Conservation (phyloP, 2,888 invertebrate genomes). For the Alloscopus bannaensis region DNA sequence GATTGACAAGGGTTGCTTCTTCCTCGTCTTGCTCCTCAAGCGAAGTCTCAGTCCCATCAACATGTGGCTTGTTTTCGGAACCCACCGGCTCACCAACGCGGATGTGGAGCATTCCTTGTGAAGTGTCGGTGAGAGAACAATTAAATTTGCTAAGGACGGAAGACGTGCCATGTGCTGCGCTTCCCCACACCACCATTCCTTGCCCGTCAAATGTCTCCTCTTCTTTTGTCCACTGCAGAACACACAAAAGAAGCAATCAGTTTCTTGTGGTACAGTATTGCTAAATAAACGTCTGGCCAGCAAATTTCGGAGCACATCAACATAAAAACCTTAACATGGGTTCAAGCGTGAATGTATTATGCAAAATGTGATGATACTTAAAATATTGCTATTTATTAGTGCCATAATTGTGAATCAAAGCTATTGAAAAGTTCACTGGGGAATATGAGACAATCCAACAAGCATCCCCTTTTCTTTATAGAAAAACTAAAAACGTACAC, state of each 20-base stretch:
- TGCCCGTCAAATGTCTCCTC: slow-evolving; percentile 67
- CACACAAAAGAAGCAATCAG: neutral
- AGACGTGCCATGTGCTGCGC: slow-evolving; percentile 56
- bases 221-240: slow-evolving; percentile 54
- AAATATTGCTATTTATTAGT: neutral
- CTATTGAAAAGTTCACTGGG: neutral
- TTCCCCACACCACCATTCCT: slow-evolving; percentile 69
- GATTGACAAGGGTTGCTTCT: slow-evolving; percentile 42
- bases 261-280: too few species aligned
- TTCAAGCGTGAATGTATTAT: too few species aligned
- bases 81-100: slow-evolving; percentile 41
- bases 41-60: neutral
- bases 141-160: slow-evolving; percentile 71
- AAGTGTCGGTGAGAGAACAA: slow-evolving; percentile 67
- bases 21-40: slow-evolving; percentile 16
- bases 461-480: neutral
- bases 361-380: too few species aligned
- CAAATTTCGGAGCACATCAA: too few species aligned
- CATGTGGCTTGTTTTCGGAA: neutral
- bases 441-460: neutral
- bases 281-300: too few species aligned
- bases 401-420: too few species aligned
- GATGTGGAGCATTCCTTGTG: slow-evolving; percentile 37
- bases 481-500: slow-evolving; percentile 26
- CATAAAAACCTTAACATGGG: too few species aligned